These are phyloP conservation scores for Rhagoletis pomonella DNA, from an alignment of 1,140 invertebrate species.

Conservation along the genomic window DNA sequence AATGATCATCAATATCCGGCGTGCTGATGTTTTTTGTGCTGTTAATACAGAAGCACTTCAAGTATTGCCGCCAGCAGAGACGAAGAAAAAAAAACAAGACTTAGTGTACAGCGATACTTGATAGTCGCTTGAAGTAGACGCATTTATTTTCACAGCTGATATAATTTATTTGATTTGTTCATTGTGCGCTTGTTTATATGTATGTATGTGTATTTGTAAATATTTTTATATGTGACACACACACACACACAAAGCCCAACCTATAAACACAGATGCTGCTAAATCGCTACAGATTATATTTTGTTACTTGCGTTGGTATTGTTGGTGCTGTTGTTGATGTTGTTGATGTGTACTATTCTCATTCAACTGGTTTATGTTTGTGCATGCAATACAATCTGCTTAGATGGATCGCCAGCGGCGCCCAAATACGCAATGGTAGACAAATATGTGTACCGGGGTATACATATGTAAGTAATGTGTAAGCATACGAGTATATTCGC, in stretches of 20 bases:
- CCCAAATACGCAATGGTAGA: background rate
- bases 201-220: background rate
- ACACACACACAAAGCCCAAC: background rate
- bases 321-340: background rate
- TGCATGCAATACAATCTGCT: background rate
- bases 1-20: constrained; percentile 47
- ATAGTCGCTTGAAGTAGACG: constrained; percentile 36
- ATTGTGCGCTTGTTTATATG: background rate
- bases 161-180: constrained; percentile 53
- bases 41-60: constrained; percentile 38
- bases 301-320: background rate
- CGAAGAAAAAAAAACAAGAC: background rate
- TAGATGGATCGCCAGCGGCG: constrained; percentile 28
- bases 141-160: constrained; percentile 52
- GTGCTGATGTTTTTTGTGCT: background rate
- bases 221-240: background rate
- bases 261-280: background rate
- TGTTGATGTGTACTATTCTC: background rate
- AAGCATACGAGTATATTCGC: background rate
- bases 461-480: background rate
- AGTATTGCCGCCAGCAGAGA: background rate
- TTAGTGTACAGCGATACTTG: background rate
- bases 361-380: constrained; percentile 3
- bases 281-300: constrained; percentile 51
- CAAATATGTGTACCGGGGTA: background rate